phyloP scores from a whole-genome alignment of 2,113 vertebrate genomes.

The Sorex araneus region DNA sequence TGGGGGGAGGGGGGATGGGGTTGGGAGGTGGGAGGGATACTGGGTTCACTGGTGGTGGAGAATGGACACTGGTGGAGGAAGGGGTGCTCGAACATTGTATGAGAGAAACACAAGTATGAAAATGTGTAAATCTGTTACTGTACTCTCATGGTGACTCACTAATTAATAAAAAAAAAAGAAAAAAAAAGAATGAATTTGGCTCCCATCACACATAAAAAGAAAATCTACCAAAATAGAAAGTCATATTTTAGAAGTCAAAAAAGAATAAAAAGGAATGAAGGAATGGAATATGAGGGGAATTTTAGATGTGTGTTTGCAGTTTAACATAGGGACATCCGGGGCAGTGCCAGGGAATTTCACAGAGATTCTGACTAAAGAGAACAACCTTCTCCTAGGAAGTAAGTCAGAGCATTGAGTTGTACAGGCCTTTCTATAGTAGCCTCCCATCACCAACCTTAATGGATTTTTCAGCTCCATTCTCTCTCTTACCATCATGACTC shows the following conservation, averaged over 20 bases:
- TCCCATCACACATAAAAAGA: constrained; percentile 3
- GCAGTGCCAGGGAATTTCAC: constrained; percentile 59
- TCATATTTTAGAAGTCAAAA: constrained; percentile 34
- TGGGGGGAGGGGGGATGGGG: no score
- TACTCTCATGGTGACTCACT: no score
- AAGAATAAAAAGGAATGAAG: constrained; percentile 24
- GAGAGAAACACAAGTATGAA: no score
- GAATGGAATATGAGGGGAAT: constrained; percentile 41
- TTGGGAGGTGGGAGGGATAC: no score
- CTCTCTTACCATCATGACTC: background rate
- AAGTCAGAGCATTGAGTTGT: constrained; percentile 28
- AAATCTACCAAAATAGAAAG: constrained; percentile 53
- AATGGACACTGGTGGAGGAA: no score
- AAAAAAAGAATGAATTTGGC: background rate
- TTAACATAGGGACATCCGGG: constrained; percentile 40
- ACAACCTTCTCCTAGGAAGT: constrained; percentile 9
- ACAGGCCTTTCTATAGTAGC: background rate
- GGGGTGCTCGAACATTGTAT: no score
- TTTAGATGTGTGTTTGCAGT: constrained; percentile 65
- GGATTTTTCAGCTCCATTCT: background rate
- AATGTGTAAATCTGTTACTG: no score
- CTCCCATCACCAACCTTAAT: background rate
- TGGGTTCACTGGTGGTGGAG: no score
- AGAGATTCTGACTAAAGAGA: constrained; percentile 47
- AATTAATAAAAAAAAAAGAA: no score